These are phyloP conservation scores for Ciconia nigra DNA, from an alignment of 2,797 vertebrate genomes.

Conservation along the genomic window DNA sequence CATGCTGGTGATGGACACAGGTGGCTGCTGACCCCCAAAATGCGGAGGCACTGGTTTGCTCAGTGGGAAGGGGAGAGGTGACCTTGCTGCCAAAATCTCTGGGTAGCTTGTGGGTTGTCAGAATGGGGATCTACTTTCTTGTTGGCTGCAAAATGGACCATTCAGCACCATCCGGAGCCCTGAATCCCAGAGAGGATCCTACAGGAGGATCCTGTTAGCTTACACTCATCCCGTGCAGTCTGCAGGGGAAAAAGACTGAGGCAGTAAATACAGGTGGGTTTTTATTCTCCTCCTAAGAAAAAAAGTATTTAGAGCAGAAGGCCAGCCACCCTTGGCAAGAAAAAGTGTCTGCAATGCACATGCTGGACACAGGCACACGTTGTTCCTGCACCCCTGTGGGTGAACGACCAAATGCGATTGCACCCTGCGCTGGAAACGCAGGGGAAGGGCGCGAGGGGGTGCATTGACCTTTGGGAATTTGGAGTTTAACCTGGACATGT, in stretches of 20 bases:
- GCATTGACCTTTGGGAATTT: neutral
- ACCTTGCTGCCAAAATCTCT: neutral
- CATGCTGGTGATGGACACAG: neutral
- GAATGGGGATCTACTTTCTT: neutral
- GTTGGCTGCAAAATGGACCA: neutral
- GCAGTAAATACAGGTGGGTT: neutral
- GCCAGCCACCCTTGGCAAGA: neutral
- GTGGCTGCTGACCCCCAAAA: neutral
- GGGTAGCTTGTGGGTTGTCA: neutral
- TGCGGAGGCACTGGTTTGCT: neutral
- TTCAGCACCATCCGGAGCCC: neutral
- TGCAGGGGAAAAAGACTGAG: neutral
- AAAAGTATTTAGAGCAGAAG: neutral
- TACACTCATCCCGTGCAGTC: neutral
- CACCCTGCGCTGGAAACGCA: neutral
- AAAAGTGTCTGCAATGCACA: neutral
- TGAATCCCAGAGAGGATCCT: no score
- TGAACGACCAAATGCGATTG: fast-evolving
- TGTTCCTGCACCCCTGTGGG: neutral
- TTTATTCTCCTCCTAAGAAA: neutral
- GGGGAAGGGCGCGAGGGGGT: neutral
- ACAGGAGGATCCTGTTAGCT: neutral
- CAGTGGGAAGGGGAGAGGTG: neutral
- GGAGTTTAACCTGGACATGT: neutral
- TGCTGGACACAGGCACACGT: neutral